Evolutionary conservation across 2,888 invertebrate genomes (phyloP).

Genomic region (Meiosimyza platycephala): DNA sequence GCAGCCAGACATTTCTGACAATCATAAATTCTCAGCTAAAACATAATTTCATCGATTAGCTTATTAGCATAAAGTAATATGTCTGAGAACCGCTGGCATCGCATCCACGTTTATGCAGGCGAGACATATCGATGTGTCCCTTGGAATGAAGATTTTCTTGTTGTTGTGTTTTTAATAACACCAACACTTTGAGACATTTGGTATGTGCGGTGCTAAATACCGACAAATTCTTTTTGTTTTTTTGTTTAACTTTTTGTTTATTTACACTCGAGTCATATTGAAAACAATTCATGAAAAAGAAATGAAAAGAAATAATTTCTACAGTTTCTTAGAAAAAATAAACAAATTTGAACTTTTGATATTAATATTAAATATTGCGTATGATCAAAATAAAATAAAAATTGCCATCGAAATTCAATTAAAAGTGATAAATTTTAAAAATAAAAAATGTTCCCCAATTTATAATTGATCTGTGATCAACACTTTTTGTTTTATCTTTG

Average conservation of each 20-base stretch:
- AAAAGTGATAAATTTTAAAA: no score
- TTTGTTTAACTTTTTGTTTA: conserved; percentile 42
- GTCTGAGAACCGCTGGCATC: conserved; percentile 10
- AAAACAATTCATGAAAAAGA: conserved; percentile 43
- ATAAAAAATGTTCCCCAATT: no score
- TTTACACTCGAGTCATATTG: conserved; percentile 48
- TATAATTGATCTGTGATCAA: no score
- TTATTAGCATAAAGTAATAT: conserved; percentile 9
- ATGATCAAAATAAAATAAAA: no score
- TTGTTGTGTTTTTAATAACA: no score
- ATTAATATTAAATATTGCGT: no score
- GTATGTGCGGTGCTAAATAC: conserved; percentile 16
- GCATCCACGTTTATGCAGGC: neutral
- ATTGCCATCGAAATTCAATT: no score
- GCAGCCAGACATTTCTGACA: conserved; percentile 23
- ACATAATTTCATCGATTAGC: conserved; percentile 25
- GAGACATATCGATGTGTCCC: no score
- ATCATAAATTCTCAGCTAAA: conserved; percentile 14
- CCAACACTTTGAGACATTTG: conserved; percentile 1
- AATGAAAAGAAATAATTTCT: conserved; percentile 24
- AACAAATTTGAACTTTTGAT: conserved; percentile 30
- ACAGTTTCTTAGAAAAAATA: conserved; percentile 26
- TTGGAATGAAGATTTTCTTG: no score
- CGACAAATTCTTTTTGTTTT: conserved; percentile 8
- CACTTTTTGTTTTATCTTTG: no score